A percentile compares a stretch with the other conserved stretches of the same genome.
These are phyloP conservation scores for Barbus barbus DNA, from an alignment of 2,113 vertebrate genomes.

Conservation along the genomic window DNA sequence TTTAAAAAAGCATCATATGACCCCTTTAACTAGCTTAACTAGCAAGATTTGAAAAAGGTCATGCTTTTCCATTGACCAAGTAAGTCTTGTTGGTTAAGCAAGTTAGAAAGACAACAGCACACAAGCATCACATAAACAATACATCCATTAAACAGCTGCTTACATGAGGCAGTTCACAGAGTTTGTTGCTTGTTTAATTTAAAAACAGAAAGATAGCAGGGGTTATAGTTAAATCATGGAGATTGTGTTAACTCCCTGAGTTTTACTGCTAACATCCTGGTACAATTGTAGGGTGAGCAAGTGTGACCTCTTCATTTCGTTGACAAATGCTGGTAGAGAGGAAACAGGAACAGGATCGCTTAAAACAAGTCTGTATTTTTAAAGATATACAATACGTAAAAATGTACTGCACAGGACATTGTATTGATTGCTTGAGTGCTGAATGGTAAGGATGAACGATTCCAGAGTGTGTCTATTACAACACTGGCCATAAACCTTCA, in stretches of 20 bases:
- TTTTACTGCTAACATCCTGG: constrained; percentile 39
- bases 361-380: constrained; percentile 41
- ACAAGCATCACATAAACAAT: neutral
- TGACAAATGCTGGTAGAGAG: constrained; percentile 40
- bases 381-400: constrained; percentile 44
- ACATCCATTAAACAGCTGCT: neutral
- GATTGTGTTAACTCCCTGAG: constrained; percentile 16
- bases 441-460: constrained; percentile 46
- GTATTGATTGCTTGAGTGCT: constrained; percentile 42
- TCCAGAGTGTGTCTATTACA: constrained; percentile 49
- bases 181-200: constrained; percentile 4
- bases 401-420: constrained; percentile 42
- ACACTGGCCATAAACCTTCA: too few relatives aligned
- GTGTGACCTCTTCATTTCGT: constrained; percentile 40
- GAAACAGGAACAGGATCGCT: constrained; percentile 49
- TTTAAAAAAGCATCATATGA: too few relatives aligned
- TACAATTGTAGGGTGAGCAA: constrained; percentile 15
- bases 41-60: too few relatives aligned
- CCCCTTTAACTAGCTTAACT: too few relatives aligned
- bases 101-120: neutral
- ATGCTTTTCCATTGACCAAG: neutral
- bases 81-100: neutral
- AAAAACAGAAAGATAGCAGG: constrained; percentile 16
- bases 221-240: constrained; percentile 11
- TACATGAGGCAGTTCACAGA: neutral